Percentiles rank a stretch among this genome's conserved stretches.
phyloP scores from a whole-genome alignment of 2,113 vertebrate species.

The Galemys pyrenaicus region DNA sequence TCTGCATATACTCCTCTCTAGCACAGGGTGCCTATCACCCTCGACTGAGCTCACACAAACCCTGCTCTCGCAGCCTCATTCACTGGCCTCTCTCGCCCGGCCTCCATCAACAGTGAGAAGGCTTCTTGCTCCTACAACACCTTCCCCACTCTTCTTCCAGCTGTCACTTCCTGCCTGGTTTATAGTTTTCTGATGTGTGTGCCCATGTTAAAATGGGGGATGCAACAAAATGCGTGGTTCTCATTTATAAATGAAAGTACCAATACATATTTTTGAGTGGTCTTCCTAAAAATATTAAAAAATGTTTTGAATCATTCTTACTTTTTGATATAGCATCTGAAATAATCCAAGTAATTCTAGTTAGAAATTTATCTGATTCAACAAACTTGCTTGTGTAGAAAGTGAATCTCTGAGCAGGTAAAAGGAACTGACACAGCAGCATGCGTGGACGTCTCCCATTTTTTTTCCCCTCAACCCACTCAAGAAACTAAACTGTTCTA shows the following conservation, averaged over 20 bases:
- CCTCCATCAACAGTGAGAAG: too few relatives aligned
- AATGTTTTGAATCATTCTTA: not conserved
- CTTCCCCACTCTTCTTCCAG: not conserved
- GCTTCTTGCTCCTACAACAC: not conserved
- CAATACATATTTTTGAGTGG: not conserved
- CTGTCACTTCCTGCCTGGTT: not conserved
- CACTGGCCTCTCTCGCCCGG: not conserved
- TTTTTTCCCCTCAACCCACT: not conserved
- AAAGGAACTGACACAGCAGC: not conserved
- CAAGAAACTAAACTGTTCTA: not conserved
- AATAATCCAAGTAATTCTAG: not conserved
- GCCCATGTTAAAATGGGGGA: not conserved
- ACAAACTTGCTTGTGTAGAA: not conserved
- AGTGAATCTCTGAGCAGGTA: not conserved
- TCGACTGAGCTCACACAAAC: not conserved
- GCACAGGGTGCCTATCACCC: not conserved
- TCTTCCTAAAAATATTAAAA: not conserved
- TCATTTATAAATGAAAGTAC: not conserved
- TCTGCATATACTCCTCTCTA: not conserved
- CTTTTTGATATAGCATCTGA: not conserved
- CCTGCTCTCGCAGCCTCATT: not conserved
- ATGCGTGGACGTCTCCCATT: not conserved
- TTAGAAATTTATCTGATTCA: conserved; percentile 13
- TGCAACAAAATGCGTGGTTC: not conserved
- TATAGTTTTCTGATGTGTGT: not conserved